Percentiles rank a stretch among this genome's conserved stretches.
Conservation (phyloP, 1,140 invertebrate species). For the Elysia chlorotica region DNA sequence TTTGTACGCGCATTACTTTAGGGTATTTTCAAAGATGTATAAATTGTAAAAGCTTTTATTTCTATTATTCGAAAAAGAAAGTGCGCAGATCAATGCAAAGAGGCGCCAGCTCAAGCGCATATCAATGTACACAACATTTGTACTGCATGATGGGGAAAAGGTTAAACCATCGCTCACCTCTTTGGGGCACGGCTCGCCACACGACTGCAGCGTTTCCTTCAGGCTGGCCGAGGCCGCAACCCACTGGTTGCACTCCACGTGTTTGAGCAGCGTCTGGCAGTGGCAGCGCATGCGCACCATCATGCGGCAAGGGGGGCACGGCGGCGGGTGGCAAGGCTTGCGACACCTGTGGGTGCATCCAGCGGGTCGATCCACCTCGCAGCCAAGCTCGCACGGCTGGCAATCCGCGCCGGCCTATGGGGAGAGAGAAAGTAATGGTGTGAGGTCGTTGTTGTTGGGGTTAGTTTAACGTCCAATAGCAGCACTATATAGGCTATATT, state of each 20-base stretch:
- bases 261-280: slow-evolving; percentile 76
- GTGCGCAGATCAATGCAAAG: too few species aligned
- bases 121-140: too few species aligned
- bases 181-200: slow-evolving; percentile 85
- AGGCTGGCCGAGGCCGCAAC: slow-evolving; percentile 63
- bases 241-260: slow-evolving; percentile 75
- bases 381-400: slow-evolving; percentile 74
- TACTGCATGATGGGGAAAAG: too few species aligned
- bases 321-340: slow-evolving; percentile 74
- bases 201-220: slow-evolving; percentile 70
- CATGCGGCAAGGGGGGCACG: slow-evolving; percentile 70
- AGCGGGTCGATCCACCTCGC: slow-evolving; percentile 70
- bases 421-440: neutral
- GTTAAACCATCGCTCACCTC: slow-evolving; percentile 68
- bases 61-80: too few species aligned
- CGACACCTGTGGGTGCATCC: slow-evolving; percentile 82
- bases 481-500: too few species aligned
- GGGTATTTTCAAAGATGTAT: too few species aligned
- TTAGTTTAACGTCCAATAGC: too few species aligned
- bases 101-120: too few species aligned
- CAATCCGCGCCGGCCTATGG: slow-evolving; percentile 68
- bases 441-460: too few species aligned
- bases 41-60: too few species aligned
- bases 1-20: too few species aligned
- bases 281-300: slow-evolving; percentile 78